These are phyloP conservation scores for Temnothorax curvispinosus DNA, from an alignment of 1,140 invertebrate species.

Conservation along the genomic window DNA sequence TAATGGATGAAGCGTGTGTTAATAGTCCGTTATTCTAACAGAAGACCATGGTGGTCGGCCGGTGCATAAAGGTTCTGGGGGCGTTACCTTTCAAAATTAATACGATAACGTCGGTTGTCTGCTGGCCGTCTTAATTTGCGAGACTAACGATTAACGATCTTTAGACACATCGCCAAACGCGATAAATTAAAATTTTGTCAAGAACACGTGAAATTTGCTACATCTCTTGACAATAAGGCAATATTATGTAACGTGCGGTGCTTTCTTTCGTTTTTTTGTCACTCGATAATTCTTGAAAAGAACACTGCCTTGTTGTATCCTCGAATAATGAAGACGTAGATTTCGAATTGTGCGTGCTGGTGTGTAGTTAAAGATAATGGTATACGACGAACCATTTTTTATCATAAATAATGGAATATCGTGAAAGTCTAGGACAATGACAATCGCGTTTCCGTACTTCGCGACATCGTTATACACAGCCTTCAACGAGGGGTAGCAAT, in stretches of 20 bases:
- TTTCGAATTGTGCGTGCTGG: too few relatives aligned
- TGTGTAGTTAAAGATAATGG: too few relatives aligned
- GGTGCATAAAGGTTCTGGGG: not conserved
- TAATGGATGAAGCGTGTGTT: constrained; percentile 17
- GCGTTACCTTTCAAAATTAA: constrained; percentile 12
- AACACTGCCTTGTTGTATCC: not conserved
- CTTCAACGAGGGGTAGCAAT: constrained; percentile 63
- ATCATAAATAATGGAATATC: not conserved
- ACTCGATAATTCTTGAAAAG: not conserved
- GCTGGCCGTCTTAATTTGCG: not conserved
- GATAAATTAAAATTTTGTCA: too few relatives aligned
- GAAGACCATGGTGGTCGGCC: not conserved
- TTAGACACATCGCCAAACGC: too few relatives aligned
- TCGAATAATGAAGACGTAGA: too few relatives aligned
- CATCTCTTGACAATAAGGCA: not conserved
- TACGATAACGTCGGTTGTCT: not conserved
- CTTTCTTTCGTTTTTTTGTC: not conserved
- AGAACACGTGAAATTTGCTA: not conserved
- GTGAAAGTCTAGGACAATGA: not conserved
- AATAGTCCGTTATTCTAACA: not conserved
- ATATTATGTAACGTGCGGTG: not conserved
- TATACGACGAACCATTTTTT: not conserved
- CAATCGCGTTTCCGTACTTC: not conserved
- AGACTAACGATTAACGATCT: constrained; percentile 29
- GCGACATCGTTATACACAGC: constrained; percentile 18